phyloP scores from a whole-genome alignment of 2,888 invertebrate species.

The Megaustenia siamemsis region DNA sequence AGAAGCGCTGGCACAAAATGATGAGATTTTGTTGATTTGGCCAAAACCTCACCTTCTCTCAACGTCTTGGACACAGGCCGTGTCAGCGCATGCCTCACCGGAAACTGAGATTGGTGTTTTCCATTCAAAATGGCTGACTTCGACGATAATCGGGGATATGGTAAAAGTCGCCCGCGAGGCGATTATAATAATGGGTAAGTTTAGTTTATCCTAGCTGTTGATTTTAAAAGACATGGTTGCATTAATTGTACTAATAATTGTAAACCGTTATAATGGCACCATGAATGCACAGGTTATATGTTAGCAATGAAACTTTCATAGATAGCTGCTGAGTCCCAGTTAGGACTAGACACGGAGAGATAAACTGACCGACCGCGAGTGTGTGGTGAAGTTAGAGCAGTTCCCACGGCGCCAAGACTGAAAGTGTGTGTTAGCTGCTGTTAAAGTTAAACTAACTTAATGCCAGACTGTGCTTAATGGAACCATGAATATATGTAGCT shows the following conservation, averaged over 20 bases:
- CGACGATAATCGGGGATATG: constrained; percentile 63
- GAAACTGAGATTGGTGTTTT: constrained; percentile 50
- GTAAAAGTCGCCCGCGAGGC: constrained; percentile 55
- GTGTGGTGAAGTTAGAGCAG: too few relatives aligned
- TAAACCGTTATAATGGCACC: not conserved
- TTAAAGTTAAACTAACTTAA: too few relatives aligned
- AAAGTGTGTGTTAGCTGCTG: not conserved
- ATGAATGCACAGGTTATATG: not conserved
- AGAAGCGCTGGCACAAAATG: too few relatives aligned
- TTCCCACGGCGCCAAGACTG: not conserved
- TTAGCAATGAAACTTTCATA: not conserved
- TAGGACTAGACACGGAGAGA: not conserved
- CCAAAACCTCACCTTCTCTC: too few relatives aligned
- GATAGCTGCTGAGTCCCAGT: not conserved
- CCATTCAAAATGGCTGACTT: constrained; percentile 70
- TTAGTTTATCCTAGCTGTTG: not conserved
- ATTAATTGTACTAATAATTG: not conserved
- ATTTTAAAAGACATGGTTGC: not conserved
- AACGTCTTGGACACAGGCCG: not conserved
- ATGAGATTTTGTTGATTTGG: not conserved
- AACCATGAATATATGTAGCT: too few relatives aligned
- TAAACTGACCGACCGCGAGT: not conserved
- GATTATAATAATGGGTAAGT: constrained; percentile 59
- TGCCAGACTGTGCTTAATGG: too few relatives aligned
- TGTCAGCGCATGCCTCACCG: constrained; percentile 57